Base-by-base conservation (phyloP, 1,140 invertebrate species). In the Drosophila punjabiensis region DNA sequence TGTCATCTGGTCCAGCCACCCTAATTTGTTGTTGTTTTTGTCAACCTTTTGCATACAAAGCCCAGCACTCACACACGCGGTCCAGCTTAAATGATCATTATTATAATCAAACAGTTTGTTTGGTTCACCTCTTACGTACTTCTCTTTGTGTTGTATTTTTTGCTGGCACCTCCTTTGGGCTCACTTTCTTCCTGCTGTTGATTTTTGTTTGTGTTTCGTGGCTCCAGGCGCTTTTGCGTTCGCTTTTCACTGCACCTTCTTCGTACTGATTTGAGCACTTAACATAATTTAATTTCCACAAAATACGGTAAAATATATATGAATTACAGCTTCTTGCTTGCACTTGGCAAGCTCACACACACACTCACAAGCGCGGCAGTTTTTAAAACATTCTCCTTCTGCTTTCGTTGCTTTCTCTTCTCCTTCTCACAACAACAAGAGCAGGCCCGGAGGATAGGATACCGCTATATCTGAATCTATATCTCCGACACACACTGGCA, bases 261-360 rank as follows among this genome's bases (percentile, higher is more conserved):
- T 8, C 20, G 35, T 55, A 67, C 69, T 73, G 81, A 73, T 89
- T 88, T 67, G 80, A 66, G 86, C 85, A 89, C 85, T 88, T 82
- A 88, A 89, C 81, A 90, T 88, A 81, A 89, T 88, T 88, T 88
- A 85, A 89, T 88, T 89, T 89, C 67, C 55, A 70, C 63, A 80
- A 84, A 84, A 83, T 80, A 55, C 74, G 79, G 75, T 63, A 75
- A 82, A 48, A 58, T 39, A 58, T 56, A 35, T 55, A 35, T 58
- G 82, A 88, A 77, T 62, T 79, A 52, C 37, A 53, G 79, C 71
- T 87, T 70, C 74, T 79, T 82, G 75, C 79, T 79, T 82, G 75
- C 79, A 83, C 84, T 81, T 75, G 73, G 66, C 68, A 79, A 82
- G 74, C 78, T 63, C 71, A 65, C 61, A 77, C 77, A 73, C 67